These are phyloP conservation scores for Eristalis intricaria DNA, from an alignment of 2,888 invertebrate species.

Conservation along the genomic window DNA sequence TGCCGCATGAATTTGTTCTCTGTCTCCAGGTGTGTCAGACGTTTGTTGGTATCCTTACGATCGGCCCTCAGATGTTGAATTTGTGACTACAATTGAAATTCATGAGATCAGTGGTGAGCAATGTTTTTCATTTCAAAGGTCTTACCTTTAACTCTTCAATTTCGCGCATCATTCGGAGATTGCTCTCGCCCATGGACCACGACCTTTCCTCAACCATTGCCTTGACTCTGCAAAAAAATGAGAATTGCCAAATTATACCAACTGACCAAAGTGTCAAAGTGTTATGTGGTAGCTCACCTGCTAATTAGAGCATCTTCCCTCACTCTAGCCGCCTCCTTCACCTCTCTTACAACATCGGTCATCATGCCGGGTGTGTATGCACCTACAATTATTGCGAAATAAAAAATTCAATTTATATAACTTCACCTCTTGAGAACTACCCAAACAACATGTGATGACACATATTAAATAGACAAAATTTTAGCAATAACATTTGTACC, in stretches of 20 bases:
- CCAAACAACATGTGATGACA: background rate
- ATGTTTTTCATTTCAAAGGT: background rate
- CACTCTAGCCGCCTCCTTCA: slow-evolving; percentile 87
- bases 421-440: background rate
- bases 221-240: slow-evolving; percentile 76
- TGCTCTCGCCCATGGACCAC: slow-evolving; percentile 80
- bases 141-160: slow-evolving; percentile 81
- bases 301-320: slow-evolving; percentile 87
- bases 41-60: slow-evolving; percentile 86
- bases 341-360: slow-evolving; percentile 87
- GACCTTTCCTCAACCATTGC: slow-evolving; percentile 81
- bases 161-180: slow-evolving; percentile 79
- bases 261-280: background rate
- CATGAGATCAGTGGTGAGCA: background rate
- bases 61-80: slow-evolving; percentile 85
- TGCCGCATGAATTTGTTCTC: slow-evolving; percentile 83
- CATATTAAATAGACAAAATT: slow-evolving; percentile 13
- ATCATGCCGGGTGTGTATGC: slow-evolving; percentile 88
- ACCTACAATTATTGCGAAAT: slow-evolving; percentile 74
- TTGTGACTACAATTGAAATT: slow-evolving; percentile 83
- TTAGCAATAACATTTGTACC: slow-evolving; percentile 75
- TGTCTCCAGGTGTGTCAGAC: slow-evolving; percentile 86
- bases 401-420: background rate
- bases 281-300: slow-evolving; percentile 74
- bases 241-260: background rate